These are phyloP conservation scores for Cosmorhoe ocellata DNA, from an alignment of 2,888 invertebrate species.

Conservation along the genomic window DNA sequence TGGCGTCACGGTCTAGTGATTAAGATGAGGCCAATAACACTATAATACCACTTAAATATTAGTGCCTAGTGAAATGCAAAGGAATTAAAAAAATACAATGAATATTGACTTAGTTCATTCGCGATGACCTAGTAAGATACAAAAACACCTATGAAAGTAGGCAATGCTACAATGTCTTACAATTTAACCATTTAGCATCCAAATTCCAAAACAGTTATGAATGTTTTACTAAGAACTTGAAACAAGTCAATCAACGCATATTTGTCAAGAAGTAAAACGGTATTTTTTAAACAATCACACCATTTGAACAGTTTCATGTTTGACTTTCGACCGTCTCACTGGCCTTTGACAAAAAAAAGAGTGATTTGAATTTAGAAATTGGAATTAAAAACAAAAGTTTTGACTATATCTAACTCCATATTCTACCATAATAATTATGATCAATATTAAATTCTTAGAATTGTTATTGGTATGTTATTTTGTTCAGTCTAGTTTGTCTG, in stretches of 20 bases:
- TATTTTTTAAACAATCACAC: constrained; percentile 20
- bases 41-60: too few relatives aligned
- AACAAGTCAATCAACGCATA: too few relatives aligned
- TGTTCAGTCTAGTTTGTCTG: constrained; percentile 36
- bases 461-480: constrained; percentile 31
- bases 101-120: too few relatives aligned
- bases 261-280: too few relatives aligned
- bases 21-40: too few relatives aligned
- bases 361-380: constrained; percentile 2
- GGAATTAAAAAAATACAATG: too few relatives aligned
- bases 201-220: constrained; percentile 20
- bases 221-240: constrained; percentile 10
- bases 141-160: too few relatives aligned
- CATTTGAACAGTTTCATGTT: constrained; percentile 15
- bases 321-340: constrained; percentile 14
- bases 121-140: too few relatives aligned
- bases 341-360: constrained; percentile 13
- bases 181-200: constrained; percentile 31
- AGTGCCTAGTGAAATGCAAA: too few relatives aligned
- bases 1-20: too few relatives aligned
- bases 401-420: too few relatives aligned
- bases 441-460: constrained; percentile 20
- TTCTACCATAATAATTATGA: constrained; percentile 14
- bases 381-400: not conserved
- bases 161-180: not conserved